phyloP scores from a whole-genome alignment of 2,888 invertebrate genomes.

The Arenicola marina region DNA sequence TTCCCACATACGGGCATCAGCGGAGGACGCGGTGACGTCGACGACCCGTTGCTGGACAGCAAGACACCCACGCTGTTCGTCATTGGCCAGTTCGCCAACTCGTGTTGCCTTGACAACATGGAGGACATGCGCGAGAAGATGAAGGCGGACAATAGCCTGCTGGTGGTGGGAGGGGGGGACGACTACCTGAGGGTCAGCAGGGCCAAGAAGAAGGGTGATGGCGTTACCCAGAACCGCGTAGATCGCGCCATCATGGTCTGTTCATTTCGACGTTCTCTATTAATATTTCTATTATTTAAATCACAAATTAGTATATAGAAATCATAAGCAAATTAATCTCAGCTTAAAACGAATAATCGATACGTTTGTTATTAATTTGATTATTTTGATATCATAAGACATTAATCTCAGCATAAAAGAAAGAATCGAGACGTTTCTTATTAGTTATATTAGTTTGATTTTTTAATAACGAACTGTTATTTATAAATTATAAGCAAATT shows the following conservation, averaged over 20 bases:
- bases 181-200: slow-evolving; percentile 74
- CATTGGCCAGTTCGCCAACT: slow-evolving; percentile 73
- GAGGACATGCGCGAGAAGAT: slow-evolving; percentile 74
- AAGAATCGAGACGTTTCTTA: too few relatives aligned
- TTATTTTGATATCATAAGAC: too few relatives aligned
- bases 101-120: slow-evolving; percentile 72
- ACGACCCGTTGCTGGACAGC: slow-evolving; percentile 75
- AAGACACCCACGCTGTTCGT: slow-evolving; percentile 78
- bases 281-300: too few relatives aligned
- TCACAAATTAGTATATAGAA: too few relatives aligned
- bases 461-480: too few relatives aligned
- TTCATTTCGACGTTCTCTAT: too few relatives aligned
- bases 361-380: too few relatives aligned
- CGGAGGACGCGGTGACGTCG: slow-evolving; percentile 75
- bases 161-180: slow-evolving; percentile 81
- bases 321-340: too few relatives aligned
- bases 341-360: too few relatives aligned
- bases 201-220: slow-evolving; percentile 73
- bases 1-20: slow-evolving; percentile 76
- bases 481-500: too few relatives aligned
- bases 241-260: slow-evolving; percentile 78
- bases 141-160: slow-evolving; percentile 75
- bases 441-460: too few relatives aligned
- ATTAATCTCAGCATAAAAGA: too few relatives aligned
- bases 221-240: slow-evolving; percentile 79